These are phyloP conservation scores for Scaptomyza parva DNA, from an alignment of 2,888 invertebrate species.

Conservation along the genomic window DNA sequence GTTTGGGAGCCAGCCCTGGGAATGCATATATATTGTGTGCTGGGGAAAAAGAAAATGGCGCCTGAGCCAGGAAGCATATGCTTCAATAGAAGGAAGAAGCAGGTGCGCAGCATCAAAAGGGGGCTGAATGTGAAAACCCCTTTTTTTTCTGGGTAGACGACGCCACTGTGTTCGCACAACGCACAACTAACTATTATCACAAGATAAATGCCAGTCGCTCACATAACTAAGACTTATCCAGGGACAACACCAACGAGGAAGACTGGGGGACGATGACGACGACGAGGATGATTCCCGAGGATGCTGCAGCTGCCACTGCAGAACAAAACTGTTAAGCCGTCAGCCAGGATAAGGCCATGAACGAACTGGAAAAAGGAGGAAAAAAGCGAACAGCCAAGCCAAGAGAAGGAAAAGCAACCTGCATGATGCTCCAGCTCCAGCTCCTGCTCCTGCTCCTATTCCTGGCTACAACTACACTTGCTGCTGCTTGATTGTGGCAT, in stretches of 20 bases:
- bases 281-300: slow-evolving; percentile 7
- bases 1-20: slow-evolving; percentile 40
- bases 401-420: slow-evolving; percentile 52
- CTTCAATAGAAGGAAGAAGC: slow-evolving; percentile 24
- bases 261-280: not conserved
- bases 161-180: slow-evolving; percentile 38
- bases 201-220: slow-evolving; percentile 73
- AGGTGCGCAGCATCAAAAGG: slow-evolving; percentile 19
- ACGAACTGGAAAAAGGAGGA: slow-evolving; percentile 21
- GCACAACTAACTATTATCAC: slow-evolving; percentile 76
- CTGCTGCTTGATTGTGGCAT: slow-evolving; percentile 58
- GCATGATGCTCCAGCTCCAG: slow-evolving; percentile 57
- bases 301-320: slow-evolving; percentile 43
- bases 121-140: slow-evolving; percentile 1
- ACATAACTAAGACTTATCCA: slow-evolving; percentile 75
- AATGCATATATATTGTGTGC: slow-evolving; percentile 60
- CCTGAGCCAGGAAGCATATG: slow-evolving; percentile 53
- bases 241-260: slow-evolving; percentile 21
- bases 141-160: not conserved
- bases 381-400: slow-evolving; percentile 27
- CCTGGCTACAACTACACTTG: slow-evolving; percentile 13
- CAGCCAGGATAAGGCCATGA: slow-evolving; percentile 34
- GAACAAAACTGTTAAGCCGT: slow-evolving; percentile 72
- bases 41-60: slow-evolving; percentile 42
- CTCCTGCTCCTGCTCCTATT: not conserved